Percentiles rank a stretch among this genome's conserved stretches.
These are phyloP conservation scores for Neotragus moschatus DNA, from an alignment of 2,113 vertebrate genomes.

Conservation along the genomic window DNA sequence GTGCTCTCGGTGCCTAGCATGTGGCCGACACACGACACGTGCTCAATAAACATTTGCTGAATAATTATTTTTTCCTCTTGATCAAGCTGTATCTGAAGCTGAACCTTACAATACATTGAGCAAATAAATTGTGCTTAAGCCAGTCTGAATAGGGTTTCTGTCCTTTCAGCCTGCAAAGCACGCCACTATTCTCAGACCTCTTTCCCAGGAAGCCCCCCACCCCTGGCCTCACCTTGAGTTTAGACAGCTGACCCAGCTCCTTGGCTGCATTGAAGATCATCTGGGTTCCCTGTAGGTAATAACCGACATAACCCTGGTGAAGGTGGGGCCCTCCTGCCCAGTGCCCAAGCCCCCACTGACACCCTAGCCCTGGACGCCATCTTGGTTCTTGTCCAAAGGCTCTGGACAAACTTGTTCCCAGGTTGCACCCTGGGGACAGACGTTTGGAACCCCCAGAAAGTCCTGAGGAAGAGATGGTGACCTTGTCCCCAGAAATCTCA, in stretches of 20 bases:
- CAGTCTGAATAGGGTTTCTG: background rate
- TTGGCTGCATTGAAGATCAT: slow-evolving; percentile 99
- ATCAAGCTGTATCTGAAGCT: background rate
- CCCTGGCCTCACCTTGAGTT: slow-evolving; percentile 88
- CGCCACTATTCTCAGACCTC: background rate
- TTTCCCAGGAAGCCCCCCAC: background rate
- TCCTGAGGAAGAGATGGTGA: background rate
- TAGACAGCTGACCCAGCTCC: slow-evolving; percentile 97
- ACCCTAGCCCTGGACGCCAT: background rate
- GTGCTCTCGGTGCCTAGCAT: background rate
- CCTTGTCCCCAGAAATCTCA: background rate
- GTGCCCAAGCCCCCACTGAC: background rate
- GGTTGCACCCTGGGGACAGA: background rate
- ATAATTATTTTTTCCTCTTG: background rate
- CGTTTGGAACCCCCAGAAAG: background rate
- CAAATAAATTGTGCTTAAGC: background rate
- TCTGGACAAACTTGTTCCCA: background rate
- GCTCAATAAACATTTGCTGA: background rate
- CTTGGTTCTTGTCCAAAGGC: background rate
- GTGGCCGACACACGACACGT: background rate
- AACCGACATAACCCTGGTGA: background rate
- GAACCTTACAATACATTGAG: background rate
- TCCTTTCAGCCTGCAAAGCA: background rate
- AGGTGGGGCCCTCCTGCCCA: background rate
- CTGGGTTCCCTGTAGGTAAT: slow-evolving; percentile 90